Conservation (phyloP, 2,797 vertebrate genomes). For the Smutsia temminckii region DNA sequence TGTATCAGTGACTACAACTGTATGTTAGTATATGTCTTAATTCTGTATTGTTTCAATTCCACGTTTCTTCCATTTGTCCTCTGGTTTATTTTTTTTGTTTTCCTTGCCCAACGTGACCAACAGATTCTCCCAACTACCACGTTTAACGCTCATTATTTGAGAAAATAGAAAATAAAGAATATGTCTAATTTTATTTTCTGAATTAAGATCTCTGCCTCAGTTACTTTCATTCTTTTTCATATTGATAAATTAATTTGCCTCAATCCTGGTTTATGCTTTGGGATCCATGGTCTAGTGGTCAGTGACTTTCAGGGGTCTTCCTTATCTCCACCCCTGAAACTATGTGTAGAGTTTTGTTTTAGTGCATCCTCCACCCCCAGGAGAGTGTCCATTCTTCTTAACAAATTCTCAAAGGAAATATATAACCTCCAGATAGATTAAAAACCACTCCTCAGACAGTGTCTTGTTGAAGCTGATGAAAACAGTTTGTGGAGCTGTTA, state of each 20-base stretch:
- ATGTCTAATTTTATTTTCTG: slow-evolving; percentile 33
- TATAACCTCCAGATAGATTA: background rate
- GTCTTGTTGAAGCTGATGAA: slow-evolving; percentile 48
- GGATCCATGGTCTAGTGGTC: background rate
- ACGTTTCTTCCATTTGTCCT: background rate
- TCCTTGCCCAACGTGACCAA: background rate
- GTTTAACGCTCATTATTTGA: background rate
- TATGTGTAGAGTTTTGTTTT: background rate
- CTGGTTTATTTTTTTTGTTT: background rate
- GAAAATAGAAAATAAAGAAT: background rate
- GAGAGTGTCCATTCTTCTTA: background rate
- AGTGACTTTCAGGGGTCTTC: background rate
- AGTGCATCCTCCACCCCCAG: background rate
- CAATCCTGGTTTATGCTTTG: background rate
- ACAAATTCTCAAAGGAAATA: background rate
- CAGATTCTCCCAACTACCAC: background rate
- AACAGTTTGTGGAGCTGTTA: background rate
- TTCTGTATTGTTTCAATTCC: background rate
- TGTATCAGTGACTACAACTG: background rate
- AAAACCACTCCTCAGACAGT: background rate
- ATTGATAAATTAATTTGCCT: slow-evolving; percentile 29
- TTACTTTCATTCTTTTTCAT: slow-evolving; percentile 18
- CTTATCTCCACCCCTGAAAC: background rate
- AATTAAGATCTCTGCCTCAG: slow-evolving; percentile 1
- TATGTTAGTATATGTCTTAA: background rate